Evolutionary conservation across 1,140 invertebrate species (phyloP).

Genomic region (Zaprionus gabonicus): DNA sequence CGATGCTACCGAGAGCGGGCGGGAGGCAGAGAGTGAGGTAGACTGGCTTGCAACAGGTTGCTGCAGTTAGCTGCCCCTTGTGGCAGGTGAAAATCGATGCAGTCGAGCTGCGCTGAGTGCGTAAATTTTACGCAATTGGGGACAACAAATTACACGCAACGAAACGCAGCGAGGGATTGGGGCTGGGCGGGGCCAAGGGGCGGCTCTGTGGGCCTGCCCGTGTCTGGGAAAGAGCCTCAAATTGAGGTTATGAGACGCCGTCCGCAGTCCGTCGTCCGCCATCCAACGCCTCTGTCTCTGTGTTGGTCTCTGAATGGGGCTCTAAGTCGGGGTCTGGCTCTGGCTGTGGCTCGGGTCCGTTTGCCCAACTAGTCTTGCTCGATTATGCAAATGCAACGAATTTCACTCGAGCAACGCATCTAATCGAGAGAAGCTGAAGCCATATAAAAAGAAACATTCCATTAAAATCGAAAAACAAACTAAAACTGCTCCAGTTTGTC

Average conservation of each 20-base stretch:
- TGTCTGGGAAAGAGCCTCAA: conserved; percentile 11
- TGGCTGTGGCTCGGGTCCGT: neutral
- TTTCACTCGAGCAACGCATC: conserved; percentile 31
- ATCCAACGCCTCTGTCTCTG: neutral
- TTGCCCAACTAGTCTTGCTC: conserved; percentile 1
- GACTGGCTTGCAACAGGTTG: conserved; percentile 2
- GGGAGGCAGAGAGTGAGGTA: too few species aligned
- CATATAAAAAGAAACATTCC: conserved; percentile 14
- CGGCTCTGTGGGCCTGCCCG: conserved; percentile 4
- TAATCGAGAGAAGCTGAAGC: conserved; percentile 36
- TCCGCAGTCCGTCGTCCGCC: neutral
- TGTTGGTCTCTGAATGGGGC: neutral
- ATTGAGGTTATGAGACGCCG: conserved; percentile 45
- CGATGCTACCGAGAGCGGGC: neutral
- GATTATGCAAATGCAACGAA: conserved; percentile 40
- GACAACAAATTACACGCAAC: conserved; percentile 49
- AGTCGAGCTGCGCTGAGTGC: conserved; percentile 36
- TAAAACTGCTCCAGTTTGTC: neutral
- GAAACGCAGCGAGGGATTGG: conserved; percentile 4
- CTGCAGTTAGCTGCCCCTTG: conserved; percentile 16
- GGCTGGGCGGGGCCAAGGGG: neutral
- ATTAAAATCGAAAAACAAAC: neutral
- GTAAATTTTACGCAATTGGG: conserved; percentile 68
- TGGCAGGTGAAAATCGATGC: conserved; percentile 60
- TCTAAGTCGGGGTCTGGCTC: neutral